Percentiles rank a stretch among this genome's conserved stretches.
Conservation (phyloP, 1,140 invertebrate species). For the Coenobita brevimanus region DNA sequence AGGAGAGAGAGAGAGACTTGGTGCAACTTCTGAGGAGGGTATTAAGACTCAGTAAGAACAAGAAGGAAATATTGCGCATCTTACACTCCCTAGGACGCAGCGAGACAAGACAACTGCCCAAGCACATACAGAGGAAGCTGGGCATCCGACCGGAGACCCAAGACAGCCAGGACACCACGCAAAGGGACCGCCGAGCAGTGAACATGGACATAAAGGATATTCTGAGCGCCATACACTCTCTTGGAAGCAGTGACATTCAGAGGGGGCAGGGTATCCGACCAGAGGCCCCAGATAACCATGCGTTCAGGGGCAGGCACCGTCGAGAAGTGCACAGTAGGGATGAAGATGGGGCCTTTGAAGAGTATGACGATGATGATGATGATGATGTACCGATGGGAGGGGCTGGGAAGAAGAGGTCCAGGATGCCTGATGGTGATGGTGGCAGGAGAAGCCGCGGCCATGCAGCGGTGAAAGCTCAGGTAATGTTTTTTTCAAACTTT, state of each 20-base stretch:
- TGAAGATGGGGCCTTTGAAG: conserved; percentile 24
- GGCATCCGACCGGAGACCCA: conserved; percentile 3
- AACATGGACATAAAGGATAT: background rate
- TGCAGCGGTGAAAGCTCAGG: no score
- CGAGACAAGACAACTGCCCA: background rate
- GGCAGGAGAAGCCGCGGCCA: no score
- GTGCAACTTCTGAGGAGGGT: conserved; percentile 35
- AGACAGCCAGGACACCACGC: background rate
- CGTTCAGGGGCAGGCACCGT: no score
- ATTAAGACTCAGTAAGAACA: conserved; percentile 54
- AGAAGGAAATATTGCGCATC: conserved; percentile 57
- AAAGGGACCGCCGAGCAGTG: background rate
- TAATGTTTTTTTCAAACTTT: no score
- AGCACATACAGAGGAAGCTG: conserved; percentile 19
- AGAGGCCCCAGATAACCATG: no score
- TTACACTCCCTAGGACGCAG: conserved; percentile 35
- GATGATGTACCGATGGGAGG: no score
- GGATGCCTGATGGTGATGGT: no score
- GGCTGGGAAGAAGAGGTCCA: no score
- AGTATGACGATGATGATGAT: conserved; percentile 30
- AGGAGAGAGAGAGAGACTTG: conserved; percentile 52
- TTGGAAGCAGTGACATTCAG: no score
- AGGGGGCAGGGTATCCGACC: no score
- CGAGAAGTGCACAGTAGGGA: background rate
- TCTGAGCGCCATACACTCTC: background rate